These are phyloP conservation scores for Gnathonemus echidnorhynchus DNA, from an alignment of 2,113 vertebrate species.

Conservation along the genomic window DNA sequence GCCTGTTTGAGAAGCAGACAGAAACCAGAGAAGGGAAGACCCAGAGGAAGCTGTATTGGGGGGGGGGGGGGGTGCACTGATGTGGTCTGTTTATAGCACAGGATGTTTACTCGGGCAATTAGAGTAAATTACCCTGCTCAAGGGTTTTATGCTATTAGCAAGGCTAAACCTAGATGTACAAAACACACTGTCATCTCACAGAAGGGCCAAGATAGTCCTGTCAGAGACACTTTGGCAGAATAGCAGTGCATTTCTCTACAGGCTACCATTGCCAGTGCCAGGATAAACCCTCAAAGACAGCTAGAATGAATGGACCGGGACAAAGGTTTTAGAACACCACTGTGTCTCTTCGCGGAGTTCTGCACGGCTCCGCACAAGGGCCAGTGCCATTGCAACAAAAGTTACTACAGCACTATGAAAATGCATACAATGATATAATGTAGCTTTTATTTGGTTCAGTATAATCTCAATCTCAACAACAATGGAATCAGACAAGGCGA, in stretches of 20 bases:
- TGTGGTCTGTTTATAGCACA: neutral
- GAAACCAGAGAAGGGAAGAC: neutral
- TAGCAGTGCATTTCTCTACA: neutral
- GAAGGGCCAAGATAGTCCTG: neutral
- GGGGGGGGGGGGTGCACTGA: neutral
- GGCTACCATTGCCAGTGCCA: neutral
- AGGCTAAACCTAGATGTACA: neutral
- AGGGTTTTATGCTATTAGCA: neutral
- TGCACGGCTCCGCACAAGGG: neutral
- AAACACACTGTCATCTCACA: neutral
- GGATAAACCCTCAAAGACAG: neutral
- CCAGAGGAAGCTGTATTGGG: neutral
- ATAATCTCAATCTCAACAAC: neutral
- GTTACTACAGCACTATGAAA: neutral
- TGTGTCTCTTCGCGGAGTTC: neutral
- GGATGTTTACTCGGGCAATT: constrained; percentile 5
- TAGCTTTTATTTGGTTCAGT: neutral
- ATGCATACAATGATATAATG: neutral
- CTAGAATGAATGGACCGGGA: neutral
- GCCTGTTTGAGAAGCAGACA: neutral
- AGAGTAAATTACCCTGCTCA: neutral
- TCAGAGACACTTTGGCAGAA: neutral
- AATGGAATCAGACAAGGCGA: neutral
- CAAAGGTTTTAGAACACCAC: neutral
- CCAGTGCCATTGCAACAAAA: neutral